A percentile compares a stretch with the other conserved stretches of the same genome.
phyloP scores from a whole-genome alignment of 2,888 invertebrate species.

The Chalcosyrphus nemorum region DNA sequence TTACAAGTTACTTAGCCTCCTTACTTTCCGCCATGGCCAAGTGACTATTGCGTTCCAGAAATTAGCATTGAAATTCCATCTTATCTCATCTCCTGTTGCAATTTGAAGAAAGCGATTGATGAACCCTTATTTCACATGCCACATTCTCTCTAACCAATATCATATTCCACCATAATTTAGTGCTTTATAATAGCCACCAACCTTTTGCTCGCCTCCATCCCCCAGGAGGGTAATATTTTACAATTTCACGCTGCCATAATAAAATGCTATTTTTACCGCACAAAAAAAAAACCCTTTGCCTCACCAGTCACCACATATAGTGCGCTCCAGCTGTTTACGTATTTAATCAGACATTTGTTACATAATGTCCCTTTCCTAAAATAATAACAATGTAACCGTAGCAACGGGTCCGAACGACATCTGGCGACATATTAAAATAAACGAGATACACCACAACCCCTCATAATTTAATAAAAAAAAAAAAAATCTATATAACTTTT shows the following conservation, averaged over 20 bases:
- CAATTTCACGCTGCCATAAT: constrained; percentile 46
- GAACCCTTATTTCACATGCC: too few relatives aligned
- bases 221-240: constrained; percentile 37
- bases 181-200: constrained; percentile 5
- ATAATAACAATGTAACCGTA: constrained; percentile 38
- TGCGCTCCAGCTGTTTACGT: constrained; percentile 39
- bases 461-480: constrained; percentile 59
- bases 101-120: too few relatives aligned
- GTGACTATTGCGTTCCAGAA: too few relatives aligned
- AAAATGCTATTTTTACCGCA: constrained; percentile 22
- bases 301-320: constrained; percentile 33
- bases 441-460: constrained; percentile 40
- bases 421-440: constrained; percentile 71
- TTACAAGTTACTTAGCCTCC: too few relatives aligned
- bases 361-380: constrained; percentile 33
- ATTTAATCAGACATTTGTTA: constrained; percentile 64
- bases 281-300: constrained; percentile 31
- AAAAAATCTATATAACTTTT: constrained; percentile 1
- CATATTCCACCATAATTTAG: neutral
- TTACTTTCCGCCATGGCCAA: too few relatives aligned
- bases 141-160: too few relatives aligned
- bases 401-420: constrained; percentile 47
- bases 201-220: neutral
- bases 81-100: too few relatives aligned
- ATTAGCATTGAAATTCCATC: too few relatives aligned